Evolutionary conservation across 2,113 vertebrate genomes (phyloP), one percentile per base, ranked within the genome.

Genomic region (Sorex araneus): DNA sequence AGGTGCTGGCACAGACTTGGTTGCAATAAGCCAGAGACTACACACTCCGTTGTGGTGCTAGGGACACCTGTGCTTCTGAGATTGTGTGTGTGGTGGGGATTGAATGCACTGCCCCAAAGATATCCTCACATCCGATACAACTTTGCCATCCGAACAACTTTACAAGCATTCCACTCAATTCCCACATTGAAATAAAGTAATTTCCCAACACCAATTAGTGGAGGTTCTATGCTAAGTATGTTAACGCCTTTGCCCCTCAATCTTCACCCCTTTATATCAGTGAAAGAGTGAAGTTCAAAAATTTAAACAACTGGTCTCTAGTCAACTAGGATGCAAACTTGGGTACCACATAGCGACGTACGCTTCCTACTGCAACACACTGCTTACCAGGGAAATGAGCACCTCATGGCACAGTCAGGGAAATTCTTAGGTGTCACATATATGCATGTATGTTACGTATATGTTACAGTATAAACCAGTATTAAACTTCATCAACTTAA

Each of bases 401-500:
- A 89, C 66, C 34, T 75, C 60, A 89, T 43, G 8, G 16, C 50
- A 85, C 30, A 69, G n/a, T 28, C 34, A 86, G 57, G 70, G 70
- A 84, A 89, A 87, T 89, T 32, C 67, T 86, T 54, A 69, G 28
- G 21, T 47, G 67, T 88, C 25, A 89, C 45, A 89, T 12, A 27
- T 36, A 84, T 45, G 8, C 66, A n/a, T n/a, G n/a, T n/a, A n/a
- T n/a, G n/a, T n/a, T n/a, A n/a, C n/a, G n/a, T n/a, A n/a, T n/a
- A n/a, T n/a, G n/a, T n/a, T n/a, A n/a, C n/a, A n/a, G 18, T 63
- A 63, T 6, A 63, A 63, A 63, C 60, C 9, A 13, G 47, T 13
- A 50, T 6, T 28, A 92, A 28, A 60, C 36, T 90, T 90, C 30
- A 79, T 47, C 74, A 88, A 77, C 78, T 92, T 83, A 95, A 83